A percentile compares a stretch with the other conserved stretches of the same genome.
These are phyloP conservation scores for Australoheros scitulus DNA, from an alignment of 2,113 vertebrate genomes.

Conservation along the genomic window DNA sequence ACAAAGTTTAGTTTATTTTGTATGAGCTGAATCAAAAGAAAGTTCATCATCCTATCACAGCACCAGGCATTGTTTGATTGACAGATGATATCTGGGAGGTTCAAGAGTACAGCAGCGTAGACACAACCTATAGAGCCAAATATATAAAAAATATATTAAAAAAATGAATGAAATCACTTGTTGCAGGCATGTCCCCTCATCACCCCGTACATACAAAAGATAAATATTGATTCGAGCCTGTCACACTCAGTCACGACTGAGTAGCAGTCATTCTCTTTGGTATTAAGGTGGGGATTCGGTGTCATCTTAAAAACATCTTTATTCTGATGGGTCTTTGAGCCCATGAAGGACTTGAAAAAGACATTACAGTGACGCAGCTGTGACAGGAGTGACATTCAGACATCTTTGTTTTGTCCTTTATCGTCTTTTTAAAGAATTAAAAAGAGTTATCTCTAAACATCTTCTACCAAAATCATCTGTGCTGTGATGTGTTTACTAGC, in stretches of 20 bases:
- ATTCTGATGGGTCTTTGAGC: not conserved
- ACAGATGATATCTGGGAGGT: not conserved
- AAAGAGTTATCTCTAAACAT: not conserved
- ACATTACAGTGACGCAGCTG: not conserved
- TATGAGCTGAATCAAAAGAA: not conserved
- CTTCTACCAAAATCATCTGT: not conserved
- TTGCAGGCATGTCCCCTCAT: not conserved
- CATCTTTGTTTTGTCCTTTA: not conserved
- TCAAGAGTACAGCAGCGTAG: not conserved
- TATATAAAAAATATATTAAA: not conserved
- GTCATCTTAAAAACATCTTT: not conserved
- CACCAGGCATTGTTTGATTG: not conserved
- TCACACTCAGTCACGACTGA: not conserved
- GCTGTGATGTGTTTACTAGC: slow-evolving; percentile 34
- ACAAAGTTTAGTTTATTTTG: not conserved
- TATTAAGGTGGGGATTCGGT: not conserved
- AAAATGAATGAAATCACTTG: not conserved
- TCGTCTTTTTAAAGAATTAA: slow-evolving; percentile 6
- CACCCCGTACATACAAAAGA: not conserved
- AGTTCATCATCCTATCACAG: not conserved
- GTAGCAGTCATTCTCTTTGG: not conserved
- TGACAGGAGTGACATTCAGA: not conserved
- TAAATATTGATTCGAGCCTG: not conserved
- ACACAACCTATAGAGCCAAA: not conserved
- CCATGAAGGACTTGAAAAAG: not conserved